Percentiles rank a stretch among this genome's conserved stretches.
These are phyloP conservation scores for Fratercula arctica DNA, from an alignment of 2,797 vertebrate species.

Conservation along the genomic window DNA sequence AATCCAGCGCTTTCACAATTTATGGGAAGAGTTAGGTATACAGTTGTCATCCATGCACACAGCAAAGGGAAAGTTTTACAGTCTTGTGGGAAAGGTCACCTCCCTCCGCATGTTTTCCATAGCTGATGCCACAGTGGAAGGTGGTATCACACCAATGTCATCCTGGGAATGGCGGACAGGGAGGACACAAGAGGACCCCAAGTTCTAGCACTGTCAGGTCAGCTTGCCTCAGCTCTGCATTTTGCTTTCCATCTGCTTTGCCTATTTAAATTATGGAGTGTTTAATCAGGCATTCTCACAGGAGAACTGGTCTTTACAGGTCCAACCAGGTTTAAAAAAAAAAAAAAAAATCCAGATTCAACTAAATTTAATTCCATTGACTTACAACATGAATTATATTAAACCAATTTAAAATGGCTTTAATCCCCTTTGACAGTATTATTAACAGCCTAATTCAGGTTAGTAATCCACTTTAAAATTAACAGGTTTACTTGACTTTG, in stretches of 20 bases:
- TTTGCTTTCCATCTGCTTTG: not conserved
- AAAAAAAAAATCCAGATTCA: not conserved
- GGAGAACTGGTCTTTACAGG: not conserved
- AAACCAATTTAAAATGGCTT: not conserved
- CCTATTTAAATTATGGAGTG: not conserved
- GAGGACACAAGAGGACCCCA: not conserved
- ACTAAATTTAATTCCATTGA: not conserved
- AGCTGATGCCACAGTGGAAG: not conserved
- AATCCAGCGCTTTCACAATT: not conserved
- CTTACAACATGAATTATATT: not conserved
- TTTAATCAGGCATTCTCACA: not conserved
- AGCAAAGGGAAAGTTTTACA: not conserved
- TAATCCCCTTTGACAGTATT: not conserved
- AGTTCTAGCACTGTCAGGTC: not conserved
- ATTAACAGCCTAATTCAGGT: not conserved
- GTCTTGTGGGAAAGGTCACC: not conserved
- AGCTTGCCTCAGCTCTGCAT: not conserved
- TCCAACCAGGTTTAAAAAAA: not conserved
- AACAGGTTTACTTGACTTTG: not conserved
- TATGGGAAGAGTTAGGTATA: not conserved
- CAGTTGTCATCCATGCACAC: not conserved
- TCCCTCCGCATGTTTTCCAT: not conserved
- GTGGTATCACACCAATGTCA: fast-evolving
- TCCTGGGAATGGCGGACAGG: fast-evolving
- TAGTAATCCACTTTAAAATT: not conserved